These are phyloP conservation scores for Thymelicus lineola DNA, from an alignment of 2,888 invertebrate species.

Conservation along the genomic window DNA sequence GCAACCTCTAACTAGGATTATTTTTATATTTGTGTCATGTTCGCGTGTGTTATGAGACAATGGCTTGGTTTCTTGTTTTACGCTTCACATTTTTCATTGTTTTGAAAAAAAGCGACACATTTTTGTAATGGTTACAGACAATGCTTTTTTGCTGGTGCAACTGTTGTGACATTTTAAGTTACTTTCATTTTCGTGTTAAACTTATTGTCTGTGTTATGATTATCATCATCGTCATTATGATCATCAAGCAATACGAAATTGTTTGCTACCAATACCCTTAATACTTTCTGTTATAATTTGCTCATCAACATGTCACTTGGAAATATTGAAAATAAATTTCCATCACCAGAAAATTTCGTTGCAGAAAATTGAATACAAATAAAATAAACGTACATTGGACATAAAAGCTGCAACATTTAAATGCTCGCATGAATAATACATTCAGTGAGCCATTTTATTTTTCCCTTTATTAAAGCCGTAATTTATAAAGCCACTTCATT, in stretches of 20 bases:
- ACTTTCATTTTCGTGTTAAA: background rate
- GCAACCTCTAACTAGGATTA: constrained; percentile 7
- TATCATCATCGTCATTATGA: too few species aligned
- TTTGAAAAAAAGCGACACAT: constrained; percentile 5
- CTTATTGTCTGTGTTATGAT: too few species aligned
- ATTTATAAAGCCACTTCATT: background rate
- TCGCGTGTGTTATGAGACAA: constrained; percentile 10
- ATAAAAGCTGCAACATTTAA: constrained; percentile 4
- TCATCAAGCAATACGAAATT: too few species aligned
- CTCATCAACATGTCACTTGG: too few species aligned
- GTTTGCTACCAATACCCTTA: too few species aligned
- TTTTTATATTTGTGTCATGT: constrained; percentile 20
- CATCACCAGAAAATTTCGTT: background rate
- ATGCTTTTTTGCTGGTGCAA: constrained; percentile 6
- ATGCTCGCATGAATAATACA: constrained; percentile 11
- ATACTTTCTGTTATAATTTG: too few species aligned
- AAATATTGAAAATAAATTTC: too few species aligned
- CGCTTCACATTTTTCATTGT: constrained; percentile 10
- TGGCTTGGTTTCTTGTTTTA: constrained; percentile 16
- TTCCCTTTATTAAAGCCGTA: constrained; percentile 9
- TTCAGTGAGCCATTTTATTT: background rate
- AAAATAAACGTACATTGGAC: constrained; percentile 9
- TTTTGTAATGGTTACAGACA: background rate
- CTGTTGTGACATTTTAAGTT: background rate
- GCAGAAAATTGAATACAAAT: constrained; percentile 11